Evolutionary conservation across 1,140 invertebrate genomes (phyloP).

Genomic region (Steinernema feltiae): DNA sequence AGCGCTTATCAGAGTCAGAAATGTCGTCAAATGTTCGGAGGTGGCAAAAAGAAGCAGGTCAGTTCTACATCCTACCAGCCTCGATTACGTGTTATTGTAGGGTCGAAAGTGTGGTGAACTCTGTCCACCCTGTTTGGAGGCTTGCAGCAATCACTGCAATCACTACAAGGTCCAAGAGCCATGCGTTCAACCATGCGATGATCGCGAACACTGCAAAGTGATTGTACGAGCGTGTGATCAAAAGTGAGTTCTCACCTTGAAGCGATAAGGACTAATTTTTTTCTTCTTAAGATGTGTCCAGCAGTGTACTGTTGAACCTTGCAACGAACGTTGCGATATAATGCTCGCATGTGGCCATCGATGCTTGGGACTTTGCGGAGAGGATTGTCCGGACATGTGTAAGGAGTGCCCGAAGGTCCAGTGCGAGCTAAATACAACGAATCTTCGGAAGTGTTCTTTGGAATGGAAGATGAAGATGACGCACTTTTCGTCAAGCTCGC

Average conservation of each 20-base stretch:
- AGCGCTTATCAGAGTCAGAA: too few relatives aligned
- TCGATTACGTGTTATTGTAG: too few relatives aligned
- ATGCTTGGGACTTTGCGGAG: conserved; percentile 52
- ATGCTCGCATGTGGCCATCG: conserved; percentile 23
- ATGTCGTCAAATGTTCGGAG: neutral
- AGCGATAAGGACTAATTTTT: too few relatives aligned
- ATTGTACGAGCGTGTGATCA: too few relatives aligned
- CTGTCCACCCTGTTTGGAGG: conserved; percentile 36
- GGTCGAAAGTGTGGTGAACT: conserved; percentile 37
- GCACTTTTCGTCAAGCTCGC: neutral
- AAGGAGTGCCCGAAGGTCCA: neutral
- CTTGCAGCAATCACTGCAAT: conserved; percentile 24
- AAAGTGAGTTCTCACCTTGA: too few relatives aligned
- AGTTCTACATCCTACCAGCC: too few relatives aligned
- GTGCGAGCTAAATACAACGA: neutral
- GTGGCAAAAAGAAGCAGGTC: too few relatives aligned
- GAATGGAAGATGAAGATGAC: neutral
- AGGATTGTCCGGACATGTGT: conserved; percentile 53
- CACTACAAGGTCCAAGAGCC: too few relatives aligned
- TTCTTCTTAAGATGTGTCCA: conserved; percentile 17
- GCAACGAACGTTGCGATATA: conserved; percentile 25
- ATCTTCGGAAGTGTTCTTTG: neutral
- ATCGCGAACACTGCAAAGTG: neutral
- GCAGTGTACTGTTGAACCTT: conserved; percentile 26
- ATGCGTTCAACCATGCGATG: neutral